Evolutionary conservation across 2,113 vertebrate genomes (phyloP), one percentile per base, ranked within the genome.

Genomic region (Dicaeum eximium): DNA sequence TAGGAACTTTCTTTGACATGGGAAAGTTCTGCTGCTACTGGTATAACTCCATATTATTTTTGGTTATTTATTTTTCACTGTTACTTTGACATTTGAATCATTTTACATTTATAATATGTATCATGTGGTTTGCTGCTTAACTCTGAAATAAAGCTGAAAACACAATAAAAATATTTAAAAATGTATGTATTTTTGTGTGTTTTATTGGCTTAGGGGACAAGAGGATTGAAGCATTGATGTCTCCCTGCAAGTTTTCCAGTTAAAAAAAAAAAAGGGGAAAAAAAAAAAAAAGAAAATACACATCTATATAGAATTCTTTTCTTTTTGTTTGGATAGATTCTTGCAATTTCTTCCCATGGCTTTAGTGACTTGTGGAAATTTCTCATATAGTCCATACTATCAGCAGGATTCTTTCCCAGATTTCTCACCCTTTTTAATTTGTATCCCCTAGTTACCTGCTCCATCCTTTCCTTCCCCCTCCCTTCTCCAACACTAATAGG

Each of bases 391-490:
- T 97, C 94, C 94, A 88, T 96, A 97, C 92, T 73, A 44, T 96
- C 97, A 97, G 95, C 96, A 98, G 97, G 87, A 97, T 98, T 98
- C 98, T 97, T 98, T 95, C 95, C 96, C 94, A 97, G 96, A 98
- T 98, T 98, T 98, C 96, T 97, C 82, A 98, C 97, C 97, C 97
- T 98, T 99, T 99, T 98, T 97, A 97, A 98, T 98, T 97, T 95
- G 97, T 98, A 98, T 98, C 97, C 98, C 97, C 97, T 98, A 98
- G 98, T 98, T 98, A 99, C 98, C 95, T 98, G 97, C 97, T 98
- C 96, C 95, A 94, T 98, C 97, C 96, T 96, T 98, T 98, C 97
- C 69, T 80, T 91, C 78, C 80, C 48, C 62, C 93, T 95, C 81
- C 74, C 65, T 88, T 60, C 95, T 69, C 88, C 81, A 90, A 54